Evolutionary conservation across 2,888 invertebrate genomes (phyloP), one percentile per base, ranked within the genome.

Genomic region (Acholoe squamosa): DNA sequence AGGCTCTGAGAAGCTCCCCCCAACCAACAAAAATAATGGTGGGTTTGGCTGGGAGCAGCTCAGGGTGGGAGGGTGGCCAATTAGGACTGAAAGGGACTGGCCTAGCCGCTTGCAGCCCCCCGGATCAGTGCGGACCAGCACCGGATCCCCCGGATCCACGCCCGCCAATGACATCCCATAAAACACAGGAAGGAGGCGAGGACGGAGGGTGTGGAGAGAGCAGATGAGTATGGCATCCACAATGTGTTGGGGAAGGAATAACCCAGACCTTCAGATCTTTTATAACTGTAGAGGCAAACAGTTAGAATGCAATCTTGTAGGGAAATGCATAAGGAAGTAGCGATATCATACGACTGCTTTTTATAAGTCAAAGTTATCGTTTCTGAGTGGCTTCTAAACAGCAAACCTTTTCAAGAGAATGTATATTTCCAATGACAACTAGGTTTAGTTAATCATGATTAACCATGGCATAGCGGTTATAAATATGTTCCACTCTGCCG

Each of bases 101-200:
- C 80, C 43, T 19, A 7, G 16, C 34, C 12, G 43, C 43, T 43
- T 43, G 14, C 28, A 28, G 33, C 5, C 43, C 80, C 80, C 12
- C 43, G 80, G 25, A 34, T 28, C 25, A 28, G 71, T 28, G 28
- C 28, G n/a, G 71, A n/a, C n/a, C 71, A 14, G 71, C 71, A 7
- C 31, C 71, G 71, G 71, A 71, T 71, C 33, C 80, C 80, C 33
- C n/a, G 80, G 80, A 80, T 80, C 80, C 34, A 80, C 80, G 43
- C 80, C 80, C 34, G 80, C 19, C 34, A 80, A 43, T 33, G 80
- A 80, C 19, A 80, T 33, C 80, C 19, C 80, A 80, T 80, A 80
- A 80, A 80, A 33, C 80, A 80, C 80, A 34, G 80, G 34, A 19
- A 80, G 80, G 80, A 31, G 5, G 28, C 25, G 31, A 5, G 76